A percentile compares a stretch with the other conserved stretches of the same genome.
These are phyloP conservation scores for Clupea harengus DNA, from an alignment of 2,113 vertebrate genomes.

Conservation along the genomic window DNA sequence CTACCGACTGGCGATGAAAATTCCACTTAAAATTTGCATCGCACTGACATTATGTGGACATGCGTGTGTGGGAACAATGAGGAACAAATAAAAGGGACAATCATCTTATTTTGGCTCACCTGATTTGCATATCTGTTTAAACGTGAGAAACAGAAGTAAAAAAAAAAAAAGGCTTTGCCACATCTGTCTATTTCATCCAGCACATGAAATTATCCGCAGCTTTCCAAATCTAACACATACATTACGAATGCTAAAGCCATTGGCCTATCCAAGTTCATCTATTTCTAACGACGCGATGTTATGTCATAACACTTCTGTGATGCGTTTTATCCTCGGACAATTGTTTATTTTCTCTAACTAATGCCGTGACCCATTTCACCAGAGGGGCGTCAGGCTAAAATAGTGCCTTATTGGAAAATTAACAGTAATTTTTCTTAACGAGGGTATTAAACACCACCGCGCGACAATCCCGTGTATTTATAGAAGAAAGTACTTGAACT, in stretches of 20 bases:
- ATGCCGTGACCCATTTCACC: constrained; percentile 7
- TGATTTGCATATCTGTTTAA: background rate
- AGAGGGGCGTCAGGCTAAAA: constrained; percentile 24
- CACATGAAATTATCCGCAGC: background rate
- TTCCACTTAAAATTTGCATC: constrained; percentile 46
- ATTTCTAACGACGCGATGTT: background rate
- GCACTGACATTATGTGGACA: constrained; percentile 43
- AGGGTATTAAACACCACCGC: constrained; percentile 63
- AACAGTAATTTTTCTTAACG: constrained; percentile 70
- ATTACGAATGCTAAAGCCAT: background rate
- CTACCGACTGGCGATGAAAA: constrained; percentile 45
- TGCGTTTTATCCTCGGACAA: background rate
- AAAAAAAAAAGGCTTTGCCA: background rate
- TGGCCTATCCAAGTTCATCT: constrained; percentile 10
- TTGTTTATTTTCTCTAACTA: background rate
- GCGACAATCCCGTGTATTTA: constrained; percentile 65
- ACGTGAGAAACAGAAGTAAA: background rate
- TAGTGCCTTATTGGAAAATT: constrained; percentile 66
- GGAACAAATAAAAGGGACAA: constrained; percentile 49
- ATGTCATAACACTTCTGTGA: constrained; percentile 19
- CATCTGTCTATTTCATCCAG: background rate
- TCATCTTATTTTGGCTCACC: background rate
- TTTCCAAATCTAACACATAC: background rate
- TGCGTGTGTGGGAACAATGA: constrained; percentile 41
- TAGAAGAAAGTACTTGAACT: constrained; percentile 69